Percentiles rank a stretch among this genome's conserved stretches.
Conservation (phyloP, 2,113 vertebrate species). For the Ranitomeya variabilis region DNA sequence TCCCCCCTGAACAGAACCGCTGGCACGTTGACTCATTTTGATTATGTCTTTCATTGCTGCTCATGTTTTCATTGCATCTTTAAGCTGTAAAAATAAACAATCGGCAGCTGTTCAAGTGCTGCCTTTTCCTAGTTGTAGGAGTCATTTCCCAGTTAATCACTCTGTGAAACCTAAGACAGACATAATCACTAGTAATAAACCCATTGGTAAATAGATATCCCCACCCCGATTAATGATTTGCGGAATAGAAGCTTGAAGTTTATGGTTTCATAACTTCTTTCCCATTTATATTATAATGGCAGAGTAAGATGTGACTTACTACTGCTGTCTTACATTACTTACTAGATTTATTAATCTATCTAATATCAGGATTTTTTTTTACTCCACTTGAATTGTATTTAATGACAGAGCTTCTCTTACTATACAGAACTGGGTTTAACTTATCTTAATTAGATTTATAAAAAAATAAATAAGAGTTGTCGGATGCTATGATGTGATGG, state of each 20-base stretch:
- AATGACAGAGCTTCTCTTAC: background rate
- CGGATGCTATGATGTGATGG: too few species aligned
- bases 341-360: background rate
- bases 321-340: background rate
- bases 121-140: conserved; percentile 53
- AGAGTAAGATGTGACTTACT: background rate
- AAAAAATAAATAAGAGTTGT: too few species aligned
- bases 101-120: conserved; percentile 64
- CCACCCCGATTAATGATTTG: conserved; percentile 51
- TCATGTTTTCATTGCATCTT: conserved; percentile 64
- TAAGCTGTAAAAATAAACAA: conserved; percentile 70
- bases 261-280: background rate
- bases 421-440: background rate
- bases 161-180: conserved; percentile 71
- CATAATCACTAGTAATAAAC: conserved; percentile 74
- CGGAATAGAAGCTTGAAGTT: too few species aligned
- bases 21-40: conserved; percentile 60
- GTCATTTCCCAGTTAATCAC: conserved; percentile 65
- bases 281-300: background rate
- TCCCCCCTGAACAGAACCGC: conserved; percentile 33
- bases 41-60: conserved; percentile 63
- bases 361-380: background rate
- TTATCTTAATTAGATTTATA: too few species aligned
- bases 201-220: conserved; percentile 70
- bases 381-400: too few species aligned